These are phyloP conservation scores for Rhogogaster chlorosoma DNA, from an alignment of 2,888 invertebrate genomes.

Conservation along the genomic window DNA sequence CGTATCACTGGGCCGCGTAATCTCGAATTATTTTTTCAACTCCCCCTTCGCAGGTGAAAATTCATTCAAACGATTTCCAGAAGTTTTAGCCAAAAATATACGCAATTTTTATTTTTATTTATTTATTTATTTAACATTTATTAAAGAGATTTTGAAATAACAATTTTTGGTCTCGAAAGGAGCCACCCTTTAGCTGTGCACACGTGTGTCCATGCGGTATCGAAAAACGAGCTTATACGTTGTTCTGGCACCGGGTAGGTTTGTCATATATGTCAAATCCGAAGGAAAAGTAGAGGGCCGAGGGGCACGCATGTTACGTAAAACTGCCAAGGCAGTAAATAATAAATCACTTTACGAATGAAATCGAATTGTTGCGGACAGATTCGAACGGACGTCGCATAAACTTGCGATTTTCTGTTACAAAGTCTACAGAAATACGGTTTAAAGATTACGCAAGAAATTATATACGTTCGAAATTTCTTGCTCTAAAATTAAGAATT, in stretches of 20 bases:
- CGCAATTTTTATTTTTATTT: background rate
- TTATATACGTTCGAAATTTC: background rate
- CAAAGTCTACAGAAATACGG: background rate
- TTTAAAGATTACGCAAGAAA: background rate
- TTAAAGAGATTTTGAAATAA: background rate
- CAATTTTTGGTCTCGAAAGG: background rate
- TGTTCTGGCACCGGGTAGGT: constrained; percentile 19
- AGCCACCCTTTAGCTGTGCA: background rate
- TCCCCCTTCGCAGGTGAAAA: background rate
- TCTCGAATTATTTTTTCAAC: background rate
- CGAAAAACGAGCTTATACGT: background rate
- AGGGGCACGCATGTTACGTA: constrained; percentile 8
- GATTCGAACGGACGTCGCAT: constrained; percentile 6
- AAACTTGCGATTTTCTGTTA: background rate
- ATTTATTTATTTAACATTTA: background rate
- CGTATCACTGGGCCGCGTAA: background rate
- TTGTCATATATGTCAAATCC: constrained; percentile 13
- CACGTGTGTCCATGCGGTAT: constrained; percentile 13
- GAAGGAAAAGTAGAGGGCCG: background rate
- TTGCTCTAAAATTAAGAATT: background rate
- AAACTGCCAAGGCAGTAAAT: constrained; percentile 36
- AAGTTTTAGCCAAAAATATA: background rate
- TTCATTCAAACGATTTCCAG: background rate
- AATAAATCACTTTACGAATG: constrained; percentile 34
- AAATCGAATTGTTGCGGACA: constrained; percentile 41